Conservation (phyloP, 1,140 invertebrate species). For the Halyomorpha halys region DNA sequence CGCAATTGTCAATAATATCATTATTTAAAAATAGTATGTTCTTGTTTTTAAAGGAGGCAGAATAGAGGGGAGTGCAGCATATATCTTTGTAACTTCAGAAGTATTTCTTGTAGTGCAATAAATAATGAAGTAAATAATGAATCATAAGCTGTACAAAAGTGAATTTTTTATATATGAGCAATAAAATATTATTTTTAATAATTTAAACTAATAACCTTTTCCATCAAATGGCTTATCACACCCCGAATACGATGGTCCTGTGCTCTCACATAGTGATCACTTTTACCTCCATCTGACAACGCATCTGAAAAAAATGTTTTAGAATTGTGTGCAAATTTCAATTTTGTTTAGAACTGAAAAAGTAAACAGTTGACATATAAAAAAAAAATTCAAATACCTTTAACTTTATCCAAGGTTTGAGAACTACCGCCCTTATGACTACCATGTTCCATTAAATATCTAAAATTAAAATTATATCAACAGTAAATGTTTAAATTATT, state of each 20-base stretch:
- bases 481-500: not conserved
- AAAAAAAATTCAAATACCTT: slow-evolving; percentile 13
- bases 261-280: slow-evolving; percentile 22
- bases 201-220: slow-evolving; percentile 34
- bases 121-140: no score
- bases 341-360: not conserved
- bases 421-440: slow-evolving; percentile 24
- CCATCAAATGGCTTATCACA: slow-evolving; percentile 44
- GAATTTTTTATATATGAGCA: no score
- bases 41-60: no score
- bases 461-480: slow-evolving; percentile 11
- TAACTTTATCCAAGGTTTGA: slow-evolving; percentile 7
- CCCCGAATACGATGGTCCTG: slow-evolving; percentile 34
- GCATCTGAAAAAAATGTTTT: not conserved
- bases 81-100: no score
- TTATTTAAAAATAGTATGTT: no score
- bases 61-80: no score
- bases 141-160: no score
- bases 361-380: not conserved
- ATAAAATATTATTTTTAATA: no score
- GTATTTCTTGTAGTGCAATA: no score
- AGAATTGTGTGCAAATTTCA: not conserved
- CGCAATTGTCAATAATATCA: no score
- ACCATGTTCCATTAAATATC: slow-evolving; percentile 27
- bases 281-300: slow-evolving; percentile 4